phyloP scores from a whole-genome alignment of 2,888 invertebrate species.

The Orthosia gracilis region DNA sequence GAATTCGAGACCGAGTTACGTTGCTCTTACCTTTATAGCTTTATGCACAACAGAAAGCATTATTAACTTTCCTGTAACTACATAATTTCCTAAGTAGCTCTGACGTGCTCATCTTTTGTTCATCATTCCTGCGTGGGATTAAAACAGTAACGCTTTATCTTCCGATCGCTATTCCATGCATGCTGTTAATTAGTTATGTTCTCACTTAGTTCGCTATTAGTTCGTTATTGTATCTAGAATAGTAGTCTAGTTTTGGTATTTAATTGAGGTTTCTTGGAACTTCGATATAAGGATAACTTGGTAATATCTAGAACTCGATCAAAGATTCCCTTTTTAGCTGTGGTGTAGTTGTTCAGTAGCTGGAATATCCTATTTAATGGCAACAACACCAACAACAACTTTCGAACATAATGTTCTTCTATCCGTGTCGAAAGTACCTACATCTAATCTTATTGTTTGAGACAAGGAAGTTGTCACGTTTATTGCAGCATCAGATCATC shows the following conservation, averaged over 20 bases:
- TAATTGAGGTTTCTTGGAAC: neutral
- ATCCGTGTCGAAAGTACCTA: too few species aligned
- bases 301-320: neutral
- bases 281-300: too few species aligned
- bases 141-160: neutral
- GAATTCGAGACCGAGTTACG: too few species aligned
- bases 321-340: neutral
- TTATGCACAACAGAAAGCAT: neutral
- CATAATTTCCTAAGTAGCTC: slow-evolving; percentile 1
- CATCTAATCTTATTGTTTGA: too few species aligned
- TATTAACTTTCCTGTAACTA: slow-evolving; percentile 3
- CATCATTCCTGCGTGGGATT: neutral
- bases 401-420: too few species aligned
- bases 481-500: too few species aligned
- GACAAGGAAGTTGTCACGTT: too few species aligned
- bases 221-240: neutral
- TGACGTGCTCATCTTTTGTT: slow-evolving; percentile 2
- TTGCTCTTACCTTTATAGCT: neutral
- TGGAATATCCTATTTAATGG: too few species aligned
- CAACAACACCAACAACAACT: too few species aligned
- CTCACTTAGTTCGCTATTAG: neutral
- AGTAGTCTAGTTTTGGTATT: neutral
- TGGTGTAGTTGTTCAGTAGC: neutral
- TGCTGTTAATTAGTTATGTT: slow-evolving; percentile 22
- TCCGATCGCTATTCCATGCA: neutral